Percentiles rank a stretch among this genome's conserved stretches.
Evolutionary conservation across 1,140 invertebrate species (phyloP).

Genomic region (Drosophila busckii): DNA sequence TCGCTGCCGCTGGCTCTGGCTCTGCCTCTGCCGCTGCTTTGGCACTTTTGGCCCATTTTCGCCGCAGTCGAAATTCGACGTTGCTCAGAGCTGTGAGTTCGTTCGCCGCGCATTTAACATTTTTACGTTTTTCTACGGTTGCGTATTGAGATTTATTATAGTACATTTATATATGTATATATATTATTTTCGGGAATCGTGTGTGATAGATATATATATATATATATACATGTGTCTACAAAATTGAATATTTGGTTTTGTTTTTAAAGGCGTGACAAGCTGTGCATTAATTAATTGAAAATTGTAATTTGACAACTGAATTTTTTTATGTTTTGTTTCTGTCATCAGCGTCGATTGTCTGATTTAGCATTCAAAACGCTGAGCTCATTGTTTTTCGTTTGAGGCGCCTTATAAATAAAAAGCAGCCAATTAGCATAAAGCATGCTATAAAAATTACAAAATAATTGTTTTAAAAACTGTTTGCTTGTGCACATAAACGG

Average conservation of each 20-base stretch:
- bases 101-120: constrained; percentile 51
- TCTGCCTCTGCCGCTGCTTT: constrained; percentile 20
- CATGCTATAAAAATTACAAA: constrained; percentile 39
- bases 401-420: constrained; percentile 38
- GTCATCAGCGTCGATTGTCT: constrained; percentile 27
- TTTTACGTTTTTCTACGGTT: constrained; percentile 49
- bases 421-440: constrained; percentile 62
- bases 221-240: constrained; percentile 1
- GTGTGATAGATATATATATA: constrained; percentile 32
- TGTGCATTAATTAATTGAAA: constrained; percentile 19
- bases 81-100: constrained; percentile 36
- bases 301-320: constrained; percentile 38
- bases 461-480: constrained; percentile 21
- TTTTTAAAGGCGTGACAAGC: too few relatives aligned
- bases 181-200: constrained; percentile 34
- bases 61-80: constrained; percentile 71
- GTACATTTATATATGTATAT: constrained; percentile 41
- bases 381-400: constrained; percentile 75
- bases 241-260: too few relatives aligned
- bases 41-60: constrained; percentile 61
- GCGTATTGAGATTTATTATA: constrained; percentile 45
- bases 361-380: constrained; percentile 59
- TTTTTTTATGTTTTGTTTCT: constrained; percentile 17
- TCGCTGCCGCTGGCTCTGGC: constrained; percentile 26
- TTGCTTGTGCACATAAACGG: too few relatives aligned